These are phyloP conservation scores for Takifugu ocellatus DNA, from an alignment of 2,797 vertebrate genomes.

Conservation along the genomic window DNA sequence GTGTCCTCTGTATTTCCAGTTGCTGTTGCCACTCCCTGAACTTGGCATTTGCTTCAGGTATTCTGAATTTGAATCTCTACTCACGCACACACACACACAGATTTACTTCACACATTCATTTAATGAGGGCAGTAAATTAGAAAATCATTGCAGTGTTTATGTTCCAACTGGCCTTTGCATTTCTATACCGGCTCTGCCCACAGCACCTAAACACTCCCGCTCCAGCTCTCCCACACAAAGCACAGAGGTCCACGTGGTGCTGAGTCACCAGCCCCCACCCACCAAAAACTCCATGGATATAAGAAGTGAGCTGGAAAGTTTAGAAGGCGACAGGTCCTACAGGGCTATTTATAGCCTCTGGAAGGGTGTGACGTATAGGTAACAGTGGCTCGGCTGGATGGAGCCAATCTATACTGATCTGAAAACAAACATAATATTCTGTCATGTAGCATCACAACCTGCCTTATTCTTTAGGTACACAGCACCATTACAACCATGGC, in stretches of 20 bases:
- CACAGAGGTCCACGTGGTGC: constrained; percentile 37
- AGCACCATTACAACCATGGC: no score
- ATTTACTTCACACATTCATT: not conserved
- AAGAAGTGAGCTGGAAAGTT: constrained; percentile 31
- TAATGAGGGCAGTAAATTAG: not conserved
- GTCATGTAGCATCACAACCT: no score
- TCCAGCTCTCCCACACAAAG: constrained; percentile 30
- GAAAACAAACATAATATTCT: no score
- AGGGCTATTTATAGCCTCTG: constrained; percentile 43
- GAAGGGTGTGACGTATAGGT: constrained; percentile 20
- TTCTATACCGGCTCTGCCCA: constrained; percentile 30
- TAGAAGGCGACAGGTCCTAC: constrained; percentile 11
- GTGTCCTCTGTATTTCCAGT: no score
- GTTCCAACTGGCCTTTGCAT: constrained; percentile 4
- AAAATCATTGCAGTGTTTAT: constrained; percentile 3
- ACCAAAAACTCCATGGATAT: constrained; percentile 28
- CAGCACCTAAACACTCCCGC: constrained; percentile 29
- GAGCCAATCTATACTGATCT: not conserved
- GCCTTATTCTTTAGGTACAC: no score
- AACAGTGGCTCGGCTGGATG: constrained; percentile 6
- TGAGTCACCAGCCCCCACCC: constrained; percentile 58
- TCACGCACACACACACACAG: not conserved
- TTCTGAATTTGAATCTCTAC: not conserved
- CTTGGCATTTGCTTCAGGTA: no score
- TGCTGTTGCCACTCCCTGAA: no score